Conservation (phyloP, 2,113 vertebrate genomes). For the Apteryx mantelli region DNA sequence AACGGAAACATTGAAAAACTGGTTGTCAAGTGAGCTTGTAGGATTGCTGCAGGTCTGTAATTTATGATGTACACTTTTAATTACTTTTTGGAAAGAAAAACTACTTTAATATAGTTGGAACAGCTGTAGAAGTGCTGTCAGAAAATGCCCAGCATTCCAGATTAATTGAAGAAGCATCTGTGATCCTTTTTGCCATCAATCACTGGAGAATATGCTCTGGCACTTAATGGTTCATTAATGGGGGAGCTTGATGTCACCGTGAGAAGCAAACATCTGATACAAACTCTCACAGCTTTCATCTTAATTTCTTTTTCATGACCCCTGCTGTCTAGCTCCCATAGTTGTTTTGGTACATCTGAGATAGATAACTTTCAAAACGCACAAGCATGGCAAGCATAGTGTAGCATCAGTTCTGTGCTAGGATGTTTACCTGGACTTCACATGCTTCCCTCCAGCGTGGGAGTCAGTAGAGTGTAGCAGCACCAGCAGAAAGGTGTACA, state of each 20-base stretch:
- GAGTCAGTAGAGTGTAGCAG: background rate
- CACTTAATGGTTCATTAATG: background rate
- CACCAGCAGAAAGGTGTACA: background rate
- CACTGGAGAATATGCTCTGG: background rate
- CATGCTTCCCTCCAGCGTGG: background rate
- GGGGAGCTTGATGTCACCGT: background rate
- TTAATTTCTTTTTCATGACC: background rate
- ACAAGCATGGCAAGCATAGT: background rate
- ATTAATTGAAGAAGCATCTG: constrained; percentile 65
- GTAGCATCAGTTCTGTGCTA: background rate
- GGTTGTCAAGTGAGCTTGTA: constrained; percentile 31
- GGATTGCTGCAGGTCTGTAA: constrained; percentile 25
- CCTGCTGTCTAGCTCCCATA: background rate
- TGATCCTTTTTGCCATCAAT: constrained; percentile 38
- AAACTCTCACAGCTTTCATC: background rate
- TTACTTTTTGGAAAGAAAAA: constrained; percentile 59
- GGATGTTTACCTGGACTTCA: background rate
- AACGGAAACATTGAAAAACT: constrained; percentile 40
- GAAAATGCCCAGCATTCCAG: constrained; percentile 59
- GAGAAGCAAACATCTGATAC: background rate
- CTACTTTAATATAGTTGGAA: constrained; percentile 27
- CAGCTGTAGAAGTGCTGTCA: constrained; percentile 51
- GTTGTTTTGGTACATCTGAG: background rate
- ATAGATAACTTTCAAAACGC: background rate
- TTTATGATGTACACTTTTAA: constrained; percentile 55